Conservation (phyloP, 2,888 invertebrate species). For the Epinotia demarniana region DNA sequence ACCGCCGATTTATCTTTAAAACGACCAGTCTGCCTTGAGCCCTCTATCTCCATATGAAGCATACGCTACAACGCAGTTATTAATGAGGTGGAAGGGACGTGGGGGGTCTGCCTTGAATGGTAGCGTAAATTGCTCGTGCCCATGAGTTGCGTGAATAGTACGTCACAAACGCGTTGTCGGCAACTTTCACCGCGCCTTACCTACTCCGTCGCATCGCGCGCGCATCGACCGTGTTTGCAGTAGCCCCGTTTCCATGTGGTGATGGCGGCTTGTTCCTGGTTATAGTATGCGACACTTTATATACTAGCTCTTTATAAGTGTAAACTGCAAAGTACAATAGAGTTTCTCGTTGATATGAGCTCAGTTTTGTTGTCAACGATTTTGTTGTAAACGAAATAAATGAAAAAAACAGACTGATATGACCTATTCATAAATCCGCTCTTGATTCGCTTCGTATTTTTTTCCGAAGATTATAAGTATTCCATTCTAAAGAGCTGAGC, state of each 20-base stretch:
- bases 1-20: slow-evolving; percentile 68
- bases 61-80: slow-evolving; percentile 51
- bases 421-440: not conserved
- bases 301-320: slow-evolving; percentile 8
- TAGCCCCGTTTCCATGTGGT: slow-evolving; percentile 53
- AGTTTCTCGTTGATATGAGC: not conserved
- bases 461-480: slow-evolving; percentile 16
- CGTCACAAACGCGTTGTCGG: slow-evolving; percentile 75
- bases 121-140: slow-evolving; percentile 68
- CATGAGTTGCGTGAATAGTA: slow-evolving; percentile 69
- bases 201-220: slow-evolving; percentile 52
- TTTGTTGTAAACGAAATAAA: no score
- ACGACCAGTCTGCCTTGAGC: slow-evolving; percentile 63
- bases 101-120: slow-evolving; percentile 63
- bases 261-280: slow-evolving; percentile 46
- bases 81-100: slow-evolving; percentile 59
- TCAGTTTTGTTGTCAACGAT: not conserved
- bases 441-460: slow-evolving; percentile 15
- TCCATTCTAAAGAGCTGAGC: slow-evolving; percentile 24
- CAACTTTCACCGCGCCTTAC: slow-evolving; percentile 77
- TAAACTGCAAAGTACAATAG: not conserved
- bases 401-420: no score
- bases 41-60: slow-evolving; percentile 40
- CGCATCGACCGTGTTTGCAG: slow-evolving; percentile 52
- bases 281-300: slow-evolving; percentile 37